Conservation (phyloP, 2,797 vertebrate species). For the Arremon aurantiirostris region DNA sequence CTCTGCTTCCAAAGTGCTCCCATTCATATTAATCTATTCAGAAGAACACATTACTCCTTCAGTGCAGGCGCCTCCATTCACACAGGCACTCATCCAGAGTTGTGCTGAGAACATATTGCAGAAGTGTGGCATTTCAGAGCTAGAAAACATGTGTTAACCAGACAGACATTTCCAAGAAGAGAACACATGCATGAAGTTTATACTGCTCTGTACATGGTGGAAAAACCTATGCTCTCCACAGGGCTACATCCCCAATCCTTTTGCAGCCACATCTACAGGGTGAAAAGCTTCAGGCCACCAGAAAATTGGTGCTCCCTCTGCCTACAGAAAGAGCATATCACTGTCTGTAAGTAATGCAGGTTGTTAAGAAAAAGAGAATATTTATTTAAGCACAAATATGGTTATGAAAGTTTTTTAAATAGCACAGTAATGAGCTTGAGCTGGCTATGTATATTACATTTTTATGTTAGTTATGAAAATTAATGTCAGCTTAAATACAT, state of each 20-base stretch:
- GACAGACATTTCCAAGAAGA: background rate
- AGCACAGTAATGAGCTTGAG: slow-evolving; percentile 4
- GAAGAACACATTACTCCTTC: background rate
- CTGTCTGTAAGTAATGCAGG: background rate
- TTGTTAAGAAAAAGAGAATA: background rate
- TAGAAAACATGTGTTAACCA: background rate
- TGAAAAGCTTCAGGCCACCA: background rate
- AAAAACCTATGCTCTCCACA: background rate
- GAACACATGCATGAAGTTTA: slow-evolving; percentile 13
- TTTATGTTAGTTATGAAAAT: background rate
- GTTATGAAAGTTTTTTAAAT: slow-evolving; percentile 2
- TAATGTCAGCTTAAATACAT: background rate
- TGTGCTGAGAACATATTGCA: slow-evolving; percentile 33
- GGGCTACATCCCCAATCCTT: background rate
- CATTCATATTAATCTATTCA: slow-evolving; percentile 28
- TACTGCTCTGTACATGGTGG: accelerated
- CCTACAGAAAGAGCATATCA: background rate
- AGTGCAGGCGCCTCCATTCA: background rate
- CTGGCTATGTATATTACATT: background rate
- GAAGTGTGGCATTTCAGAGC: background rate
- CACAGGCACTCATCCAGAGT: slow-evolving; percentile 29
- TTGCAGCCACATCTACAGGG: background rate
- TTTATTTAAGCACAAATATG: background rate
- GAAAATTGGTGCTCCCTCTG: background rate
- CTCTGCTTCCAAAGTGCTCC: background rate